Base-by-base conservation (phyloP, 2,797 vertebrate species). In the Catamblyrhynchus diadema region DNA sequence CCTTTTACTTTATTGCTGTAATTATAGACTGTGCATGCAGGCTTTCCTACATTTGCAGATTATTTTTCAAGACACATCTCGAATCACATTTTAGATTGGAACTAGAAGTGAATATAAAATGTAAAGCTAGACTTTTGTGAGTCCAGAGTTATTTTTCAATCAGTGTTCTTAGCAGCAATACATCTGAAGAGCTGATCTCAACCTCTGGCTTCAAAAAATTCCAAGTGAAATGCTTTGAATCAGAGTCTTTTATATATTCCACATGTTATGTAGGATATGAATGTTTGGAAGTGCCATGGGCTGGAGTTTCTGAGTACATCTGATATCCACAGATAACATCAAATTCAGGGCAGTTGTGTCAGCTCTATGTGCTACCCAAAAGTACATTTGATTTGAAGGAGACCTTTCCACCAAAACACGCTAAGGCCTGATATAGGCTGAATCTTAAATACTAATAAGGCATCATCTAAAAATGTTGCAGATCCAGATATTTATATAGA, bases 1-100 rank as follows among this genome's bases (percentile, higher is more conserved):
- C 81, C 89, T 91, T 86, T 74, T 91, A 85, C 91, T 90, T 88
- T 72, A 89, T 81, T 87, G n/a, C 54, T 35, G 56, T 90, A 96
- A 78, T 93, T 87, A 83, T 50, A 95, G 93, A 61, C 22, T 39
- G 33, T 20, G 15, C 17, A 82, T 80, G 39, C 42, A 79, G 47
- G 33, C 42, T 81, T 96, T 92, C 86, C 64, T 88, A 93, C 33
- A 60, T 77, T 89, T 65, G 35, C 54, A 51, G 79, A 86, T 62
- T 50, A 61, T 85, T 79, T 96, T 94, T 94, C 86, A 78, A 25
- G 73, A 50, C 51, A 89, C 86, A 50, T 70, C 85, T 92, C 57
- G 44, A 87, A 60, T 88, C 80, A 66, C 11, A 4, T 87, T 87
- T 95, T 82, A n/a, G 61, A 79, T 62, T 92, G 39, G 57, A 85